Base-by-base conservation (phyloP, 2,113 vertebrate genomes). In the Archilochus colubris region DNA sequence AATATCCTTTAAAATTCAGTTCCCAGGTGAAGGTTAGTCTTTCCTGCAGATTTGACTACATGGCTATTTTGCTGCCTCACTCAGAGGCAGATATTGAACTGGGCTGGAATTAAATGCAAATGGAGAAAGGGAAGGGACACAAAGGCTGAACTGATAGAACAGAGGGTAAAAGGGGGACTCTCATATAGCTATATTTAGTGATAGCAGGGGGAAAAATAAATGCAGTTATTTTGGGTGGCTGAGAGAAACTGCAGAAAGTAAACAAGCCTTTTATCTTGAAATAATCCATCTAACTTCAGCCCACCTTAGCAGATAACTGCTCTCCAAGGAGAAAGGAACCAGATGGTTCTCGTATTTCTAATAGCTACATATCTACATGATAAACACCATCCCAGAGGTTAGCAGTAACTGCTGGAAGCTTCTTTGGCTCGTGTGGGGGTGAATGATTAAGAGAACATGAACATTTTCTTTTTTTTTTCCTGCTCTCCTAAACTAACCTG, bases 311-410 rank as follows among this genome's bases (percentile, higher is more conserved):
- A 95, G 82, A 95, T 91, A 88, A 51, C 87, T 91, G 94, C 72
- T 95, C 91, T 95, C 74, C 1, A 5, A 94, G 58, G 69, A 93
- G 77, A 94, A 75, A 73, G 76, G 82, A 93, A 74, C 76, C 94
- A 96, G 95, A 94, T 90, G 95, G 79, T 89, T 91, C 91, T 96
- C 88, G 74, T 88, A 84, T 97, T 88, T 91, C 91, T 95, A 94
- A 93, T 95, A 85, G 69, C 79, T 64, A 43, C 17, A 0, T 64
- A 63, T 91, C 85, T 74, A 28, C 73, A 82, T 83, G 82, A 94
- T 84, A 89, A 92, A 89, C 70, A 82, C 53, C 68, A 86, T 86
- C 85, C 50, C 12, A 0, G 53, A 89, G 68, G 72, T 80, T 75
- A 93, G 79, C 72, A 75, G 61, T 80, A 82, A 91, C 51, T 79